phyloP scores from a whole-genome alignment of 2,113 vertebrate species.

The Struthio camelus region DNA sequence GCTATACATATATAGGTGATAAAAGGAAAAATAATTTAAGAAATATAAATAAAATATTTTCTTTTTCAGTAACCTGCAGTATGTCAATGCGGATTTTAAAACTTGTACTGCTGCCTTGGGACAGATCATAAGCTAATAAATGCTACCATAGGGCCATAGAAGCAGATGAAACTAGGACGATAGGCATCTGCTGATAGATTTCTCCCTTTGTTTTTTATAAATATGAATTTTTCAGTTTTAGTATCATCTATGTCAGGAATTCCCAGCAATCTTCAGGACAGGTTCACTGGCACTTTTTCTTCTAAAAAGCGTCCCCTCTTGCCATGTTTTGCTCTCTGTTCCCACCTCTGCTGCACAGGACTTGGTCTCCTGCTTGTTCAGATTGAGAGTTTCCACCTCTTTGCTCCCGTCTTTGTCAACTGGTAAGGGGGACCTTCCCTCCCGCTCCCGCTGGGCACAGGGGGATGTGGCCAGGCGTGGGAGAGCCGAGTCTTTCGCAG shows the following conservation, averaged over 20 bases:
- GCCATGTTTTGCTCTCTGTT: neutral
- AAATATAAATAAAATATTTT: neutral
- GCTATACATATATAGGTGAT: neutral
- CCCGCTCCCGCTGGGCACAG: rapidly evolving
- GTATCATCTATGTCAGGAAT: neutral
- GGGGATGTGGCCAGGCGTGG: rapidly evolving
- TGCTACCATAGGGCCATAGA: neutral
- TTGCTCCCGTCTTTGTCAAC: rapidly evolving
- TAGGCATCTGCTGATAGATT: neutral
- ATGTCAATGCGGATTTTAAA: neutral
- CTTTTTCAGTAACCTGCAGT: neutral
- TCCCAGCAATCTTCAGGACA: neutral
- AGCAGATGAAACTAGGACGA: neutral
- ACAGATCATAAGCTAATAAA: neutral
- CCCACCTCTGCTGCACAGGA: neutral
- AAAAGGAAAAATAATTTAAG: neutral
- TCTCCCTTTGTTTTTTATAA: neutral
- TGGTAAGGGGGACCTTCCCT: rapidly evolving
- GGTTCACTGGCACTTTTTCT: neutral
- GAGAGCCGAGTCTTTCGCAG: neutral
- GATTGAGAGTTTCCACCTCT: neutral
- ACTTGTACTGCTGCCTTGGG: neutral
- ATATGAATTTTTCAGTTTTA: neutral
- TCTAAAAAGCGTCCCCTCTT: neutral
- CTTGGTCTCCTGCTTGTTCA: neutral